phyloP scores from a whole-genome alignment of 2,888 invertebrate genomes.

The Meiosimyza platycephala region DNA sequence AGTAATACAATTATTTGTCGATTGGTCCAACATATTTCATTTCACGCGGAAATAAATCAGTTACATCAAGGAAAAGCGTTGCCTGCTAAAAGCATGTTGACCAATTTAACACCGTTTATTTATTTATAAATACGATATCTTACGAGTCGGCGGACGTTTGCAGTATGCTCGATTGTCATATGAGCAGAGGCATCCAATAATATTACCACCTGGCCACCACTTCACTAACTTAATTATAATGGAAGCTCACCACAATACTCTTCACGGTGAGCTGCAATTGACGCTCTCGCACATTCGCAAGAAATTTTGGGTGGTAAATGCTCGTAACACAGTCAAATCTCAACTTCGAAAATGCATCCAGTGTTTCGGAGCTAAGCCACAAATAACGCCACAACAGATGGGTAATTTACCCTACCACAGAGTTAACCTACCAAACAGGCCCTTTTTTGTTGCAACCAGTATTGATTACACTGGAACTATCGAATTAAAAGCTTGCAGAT shows the following conservation, averaged over 20 bases:
- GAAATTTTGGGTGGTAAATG: too few species aligned
- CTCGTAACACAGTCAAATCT: too few species aligned
- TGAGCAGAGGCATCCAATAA: constrained; percentile 14
- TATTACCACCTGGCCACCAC: constrained; percentile 9
- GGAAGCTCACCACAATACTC: constrained; percentile 26
- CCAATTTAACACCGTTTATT: too few species aligned
- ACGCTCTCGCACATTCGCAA: too few species aligned
- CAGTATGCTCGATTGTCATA: constrained; percentile 8
- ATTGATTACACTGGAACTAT: constrained; percentile 38
- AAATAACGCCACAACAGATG: background rate
- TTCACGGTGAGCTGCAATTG: too few species aligned
- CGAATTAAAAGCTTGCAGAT: constrained; percentile 31
- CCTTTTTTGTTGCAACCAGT: constrained; percentile 34
- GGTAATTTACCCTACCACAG: constrained; percentile 25
- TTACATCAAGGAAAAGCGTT: too few species aligned
- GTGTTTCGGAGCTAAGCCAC: constrained; percentile 35
- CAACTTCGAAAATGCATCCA: constrained; percentile 25
- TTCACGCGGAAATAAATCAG: too few species aligned
- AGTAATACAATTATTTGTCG: too few species aligned
- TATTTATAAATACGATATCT: too few species aligned
- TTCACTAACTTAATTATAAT: constrained; percentile 1
- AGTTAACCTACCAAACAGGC: constrained; percentile 24
- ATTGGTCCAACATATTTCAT: too few species aligned
- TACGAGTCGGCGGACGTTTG: background rate
- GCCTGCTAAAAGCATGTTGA: too few species aligned